Base-by-base conservation (phyloP, 2,888 invertebrate species). In the Philereme vetulata region DNA sequence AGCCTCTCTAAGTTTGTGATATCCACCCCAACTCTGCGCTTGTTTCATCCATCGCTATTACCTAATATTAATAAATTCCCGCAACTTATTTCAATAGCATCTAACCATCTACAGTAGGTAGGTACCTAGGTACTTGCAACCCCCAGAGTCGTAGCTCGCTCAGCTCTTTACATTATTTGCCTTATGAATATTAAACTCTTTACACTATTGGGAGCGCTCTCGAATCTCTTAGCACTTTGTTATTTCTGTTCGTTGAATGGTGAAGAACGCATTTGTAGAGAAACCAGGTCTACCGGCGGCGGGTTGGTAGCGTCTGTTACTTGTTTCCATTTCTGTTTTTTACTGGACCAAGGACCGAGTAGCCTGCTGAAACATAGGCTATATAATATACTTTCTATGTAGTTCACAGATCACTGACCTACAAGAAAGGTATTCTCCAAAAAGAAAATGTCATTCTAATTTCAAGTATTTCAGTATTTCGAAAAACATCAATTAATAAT, bases 131-230 rank as follows among this genome's bases (percentile, higher is more conserved):
- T 57, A 43, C 48, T 40, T 40, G 42, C 36, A 57, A 48, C 55
- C 48, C 57, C 55, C 51, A 36, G 57, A 47, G 43, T 36, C 42
- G 38, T 5, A 48, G 54, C 54, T 42, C 53, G 44, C 54, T 59
- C 54, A 51, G 54, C 62, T 62, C 64, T 66, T 59, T 66, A 72
- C 77, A 79, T 80, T 80, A 78, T 80, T 79, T 79, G 72, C 76
- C 78, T 82, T 79, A 84, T 85, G 81, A 82, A 84, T 84, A 84
- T 85, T 83, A 77, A 84, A 81, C 68, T 76, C 67, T 70, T 71
- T 77, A 65, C 62, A 65, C 74, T 82, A 84, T 82, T 75, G 78
- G 79, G 79, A 74, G 75, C 66, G 75, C 78, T 79, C 80, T 78
- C 75, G 55, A 80, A 82, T 78, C 80, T 76, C 75, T 76, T 66